phyloP scores from a whole-genome alignment of 1,140 invertebrate species.

The Drosophila lowei region DNA sequence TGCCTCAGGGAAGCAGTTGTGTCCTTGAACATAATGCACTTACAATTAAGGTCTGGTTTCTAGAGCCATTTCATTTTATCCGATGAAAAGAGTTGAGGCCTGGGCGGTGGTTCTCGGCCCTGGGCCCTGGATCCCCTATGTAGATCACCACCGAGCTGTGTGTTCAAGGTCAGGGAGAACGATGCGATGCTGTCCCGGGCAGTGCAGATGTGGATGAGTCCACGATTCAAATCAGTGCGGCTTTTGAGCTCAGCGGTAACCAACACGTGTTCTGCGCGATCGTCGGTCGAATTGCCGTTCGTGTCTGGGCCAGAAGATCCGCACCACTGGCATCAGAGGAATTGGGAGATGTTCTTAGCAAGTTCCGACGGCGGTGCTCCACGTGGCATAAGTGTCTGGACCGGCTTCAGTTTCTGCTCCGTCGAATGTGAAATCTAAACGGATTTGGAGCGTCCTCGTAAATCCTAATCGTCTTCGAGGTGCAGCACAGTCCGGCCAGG shows the following conservation, averaged over 20 bases:
- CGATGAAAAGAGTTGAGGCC: slow-evolving; percentile 61
- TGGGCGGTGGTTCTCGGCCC: background rate
- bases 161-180: slow-evolving; percentile 53
- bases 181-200: background rate
- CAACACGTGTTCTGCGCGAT: slow-evolving; percentile 54
- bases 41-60: slow-evolving; percentile 38
- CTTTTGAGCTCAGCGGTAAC: slow-evolving; percentile 38
- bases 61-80: slow-evolving; percentile 52
- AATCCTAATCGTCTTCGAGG: slow-evolving; percentile 60
- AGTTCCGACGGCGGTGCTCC: slow-evolving; percentile 42
- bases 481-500: background rate
- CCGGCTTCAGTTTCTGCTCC: slow-evolving; percentile 54
- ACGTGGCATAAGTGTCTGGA: slow-evolving; percentile 33
- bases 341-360: slow-evolving; percentile 26
- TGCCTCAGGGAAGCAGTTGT: slow-evolving; percentile 2
- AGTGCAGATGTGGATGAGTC: slow-evolving; percentile 2
- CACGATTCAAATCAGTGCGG: slow-evolving; percentile 64
- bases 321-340: slow-evolving; percentile 1
- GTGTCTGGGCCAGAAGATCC: background rate
- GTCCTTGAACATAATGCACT: slow-evolving; percentile 49
- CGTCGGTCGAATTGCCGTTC: slow-evolving; percentile 8
- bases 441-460: slow-evolving; percentile 66
- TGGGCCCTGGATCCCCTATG: background rate
- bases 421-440: slow-evolving; percentile 69
- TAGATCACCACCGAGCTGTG: slow-evolving; percentile 14